Percentiles rank a stretch among this genome's conserved stretches.
Conservation (phyloP, 2,888 invertebrate genomes). For the Microctonus hyperodae region DNA sequence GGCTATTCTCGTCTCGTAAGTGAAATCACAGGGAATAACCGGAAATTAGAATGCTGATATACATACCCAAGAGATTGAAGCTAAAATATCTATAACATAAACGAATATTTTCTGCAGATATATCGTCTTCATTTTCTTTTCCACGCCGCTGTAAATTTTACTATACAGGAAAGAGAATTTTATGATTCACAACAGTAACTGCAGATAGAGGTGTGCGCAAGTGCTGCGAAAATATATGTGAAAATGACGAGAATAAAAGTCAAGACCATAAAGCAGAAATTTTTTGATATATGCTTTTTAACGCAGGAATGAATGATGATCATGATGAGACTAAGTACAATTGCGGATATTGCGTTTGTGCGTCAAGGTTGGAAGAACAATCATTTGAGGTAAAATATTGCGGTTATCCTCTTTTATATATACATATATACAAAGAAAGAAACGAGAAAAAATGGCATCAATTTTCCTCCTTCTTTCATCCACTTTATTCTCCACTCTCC, state of each 20-base stretch:
- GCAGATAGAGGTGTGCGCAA: background rate
- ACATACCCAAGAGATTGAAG: constrained; percentile 31
- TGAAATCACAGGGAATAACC: constrained; percentile 35
- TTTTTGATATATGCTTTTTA: background rate
- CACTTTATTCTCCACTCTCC: background rate
- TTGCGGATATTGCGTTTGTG: constrained; percentile 5
- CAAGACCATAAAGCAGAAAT: background rate
- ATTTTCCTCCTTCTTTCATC: background rate
- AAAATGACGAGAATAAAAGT: background rate
- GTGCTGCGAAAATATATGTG: background rate
- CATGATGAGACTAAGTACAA: background rate
- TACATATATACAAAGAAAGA: background rate
- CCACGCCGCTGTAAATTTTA: background rate
- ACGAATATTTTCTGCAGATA: constrained; percentile 31
- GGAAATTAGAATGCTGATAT: constrained; percentile 38
- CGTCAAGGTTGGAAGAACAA: constrained; percentile 22
- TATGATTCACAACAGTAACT: background rate
- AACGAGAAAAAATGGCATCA: background rate
- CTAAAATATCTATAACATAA: constrained; percentile 25
- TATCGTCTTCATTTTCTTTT: background rate
- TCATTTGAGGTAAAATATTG: constrained; percentile 3
- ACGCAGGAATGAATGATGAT: background rate
- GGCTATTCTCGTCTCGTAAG: constrained; percentile 29
- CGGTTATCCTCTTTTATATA: background rate
- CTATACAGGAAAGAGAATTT: constrained; percentile 2